Evolutionary conservation across 1,140 invertebrate species (phyloP).

Genomic region (Neodiprion virginianus): DNA sequence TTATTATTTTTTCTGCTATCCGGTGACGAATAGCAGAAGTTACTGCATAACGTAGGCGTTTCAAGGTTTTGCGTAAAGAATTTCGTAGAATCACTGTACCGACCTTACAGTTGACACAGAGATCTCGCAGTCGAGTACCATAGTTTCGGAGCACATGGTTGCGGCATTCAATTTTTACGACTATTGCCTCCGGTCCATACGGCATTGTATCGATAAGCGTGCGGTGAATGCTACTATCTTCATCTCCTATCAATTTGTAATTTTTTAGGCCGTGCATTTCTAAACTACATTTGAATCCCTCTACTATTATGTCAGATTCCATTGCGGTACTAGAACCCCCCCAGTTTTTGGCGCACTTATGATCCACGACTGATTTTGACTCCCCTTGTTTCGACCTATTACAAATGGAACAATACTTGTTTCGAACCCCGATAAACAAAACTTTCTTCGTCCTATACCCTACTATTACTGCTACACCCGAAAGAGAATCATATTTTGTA

Average conservation of each 20-base stretch:
- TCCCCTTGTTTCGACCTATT: conserved; percentile 7
- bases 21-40: background rate
- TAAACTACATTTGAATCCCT: conserved; percentile 45
- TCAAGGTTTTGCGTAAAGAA: conserved; percentile 10
- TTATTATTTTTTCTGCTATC: conserved; percentile 4
- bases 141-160: conserved; percentile 34
- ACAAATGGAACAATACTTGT: conserved; percentile 46
- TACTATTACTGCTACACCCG: conserved; percentile 42
- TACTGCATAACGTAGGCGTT: conserved; percentile 8
- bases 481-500: conserved; percentile 43
- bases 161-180: conserved; percentile 44
- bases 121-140: background rate
- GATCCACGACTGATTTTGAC: conserved; percentile 22
- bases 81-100: background rate
- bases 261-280: conserved; percentile 48
- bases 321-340: conserved; percentile 33
- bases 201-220: conserved; percentile 37
- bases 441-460: conserved; percentile 43
- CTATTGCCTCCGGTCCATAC: conserved; percentile 25
- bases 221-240: conserved; percentile 42
- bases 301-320: conserved; percentile 51
- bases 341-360: conserved; percentile 47
- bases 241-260: conserved; percentile 41
- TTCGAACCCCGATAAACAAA: conserved; percentile 47
- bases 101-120: conserved; percentile 29